Conservation (phyloP, 1,140 invertebrate species). For the Caenorhabditis brenneri region DNA sequence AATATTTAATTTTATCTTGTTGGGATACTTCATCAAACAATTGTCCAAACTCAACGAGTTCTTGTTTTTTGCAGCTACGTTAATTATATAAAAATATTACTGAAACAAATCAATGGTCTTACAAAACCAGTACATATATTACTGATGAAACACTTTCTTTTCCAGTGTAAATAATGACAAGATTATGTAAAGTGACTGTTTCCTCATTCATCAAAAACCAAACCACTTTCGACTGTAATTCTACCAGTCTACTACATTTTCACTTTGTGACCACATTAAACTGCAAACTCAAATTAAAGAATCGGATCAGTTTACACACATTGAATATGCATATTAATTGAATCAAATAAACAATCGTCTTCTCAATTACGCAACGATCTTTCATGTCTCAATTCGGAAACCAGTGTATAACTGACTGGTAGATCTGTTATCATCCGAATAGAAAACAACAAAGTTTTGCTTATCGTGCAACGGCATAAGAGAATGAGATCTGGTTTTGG, state of each 20-base stretch:
- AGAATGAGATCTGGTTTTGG: neutral
- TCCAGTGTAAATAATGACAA: neutral
- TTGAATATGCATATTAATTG: too few relatives aligned
- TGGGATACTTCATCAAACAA: too few relatives aligned
- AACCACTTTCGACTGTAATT: neutral
- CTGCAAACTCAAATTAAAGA: neutral
- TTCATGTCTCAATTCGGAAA: neutral
- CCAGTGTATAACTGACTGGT: neutral
- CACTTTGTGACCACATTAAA: neutral
- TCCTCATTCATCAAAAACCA: neutral
- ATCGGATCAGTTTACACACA: neutral
- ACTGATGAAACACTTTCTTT: neutral
- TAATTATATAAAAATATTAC: too few relatives aligned
- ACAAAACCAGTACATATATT: neutral
- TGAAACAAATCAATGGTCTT: too few relatives aligned
- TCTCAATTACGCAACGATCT: slow-evolving; percentile 14
- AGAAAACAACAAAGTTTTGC: slow-evolving; percentile 9
- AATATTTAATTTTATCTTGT: too few relatives aligned
- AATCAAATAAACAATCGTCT: neutral
- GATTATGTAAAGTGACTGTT: neutral
- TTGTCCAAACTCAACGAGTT: too few relatives aligned
- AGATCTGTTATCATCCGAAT: slow-evolving; percentile 36
- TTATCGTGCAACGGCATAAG: slow-evolving; percentile 22
- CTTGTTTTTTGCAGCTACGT: too few relatives aligned
- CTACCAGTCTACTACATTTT: neutral